These are phyloP conservation scores for Drosophila melanosoma DNA, from an alignment of 2,888 invertebrate genomes.

Conservation along the genomic window DNA sequence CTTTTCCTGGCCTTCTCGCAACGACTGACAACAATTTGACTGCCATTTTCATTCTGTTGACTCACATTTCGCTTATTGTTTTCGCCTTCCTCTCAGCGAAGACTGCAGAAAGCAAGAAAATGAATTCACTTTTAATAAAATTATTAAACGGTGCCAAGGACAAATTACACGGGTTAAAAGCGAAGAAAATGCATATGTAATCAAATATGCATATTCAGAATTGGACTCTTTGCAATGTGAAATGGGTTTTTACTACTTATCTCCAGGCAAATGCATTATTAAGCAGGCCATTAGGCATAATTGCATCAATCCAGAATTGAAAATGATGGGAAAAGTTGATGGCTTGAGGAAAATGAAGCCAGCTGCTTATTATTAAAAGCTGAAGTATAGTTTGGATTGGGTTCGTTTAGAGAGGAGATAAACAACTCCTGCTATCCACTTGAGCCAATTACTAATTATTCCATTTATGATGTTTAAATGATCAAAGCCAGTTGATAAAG, in stretches of 20 bases:
- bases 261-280: conserved; percentile 5
- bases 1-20: conserved; percentile 31
- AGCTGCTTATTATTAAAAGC: not conserved
- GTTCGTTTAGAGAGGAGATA: not conserved
- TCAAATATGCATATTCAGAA: conserved; percentile 60
- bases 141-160: conserved; percentile 61
- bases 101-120: conserved; percentile 32
- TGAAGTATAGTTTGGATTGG: not conserved
- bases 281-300: not conserved
- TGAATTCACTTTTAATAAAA: conserved; percentile 62
- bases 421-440: not conserved
- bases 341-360: not conserved
- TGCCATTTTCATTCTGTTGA: conserved; percentile 60
- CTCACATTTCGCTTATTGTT: conserved; percentile 67
- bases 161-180: conserved; percentile 36
- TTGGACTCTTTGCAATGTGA: conserved; percentile 18
- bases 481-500: too few species aligned
- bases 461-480: too few species aligned
- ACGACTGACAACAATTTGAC: conserved; percentile 67
- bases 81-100: conserved; percentile 30
- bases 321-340: not conserved
- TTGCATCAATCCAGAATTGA: not conserved
- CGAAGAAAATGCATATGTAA: conserved; percentile 30
- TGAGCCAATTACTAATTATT: not conserved
- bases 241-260: not conserved